Percentiles rank a stretch among this genome's conserved stretches.
Evolutionary conservation across 2,113 vertebrate species (phyloP).

Genomic region (Nymphicus hollandicus): DNA sequence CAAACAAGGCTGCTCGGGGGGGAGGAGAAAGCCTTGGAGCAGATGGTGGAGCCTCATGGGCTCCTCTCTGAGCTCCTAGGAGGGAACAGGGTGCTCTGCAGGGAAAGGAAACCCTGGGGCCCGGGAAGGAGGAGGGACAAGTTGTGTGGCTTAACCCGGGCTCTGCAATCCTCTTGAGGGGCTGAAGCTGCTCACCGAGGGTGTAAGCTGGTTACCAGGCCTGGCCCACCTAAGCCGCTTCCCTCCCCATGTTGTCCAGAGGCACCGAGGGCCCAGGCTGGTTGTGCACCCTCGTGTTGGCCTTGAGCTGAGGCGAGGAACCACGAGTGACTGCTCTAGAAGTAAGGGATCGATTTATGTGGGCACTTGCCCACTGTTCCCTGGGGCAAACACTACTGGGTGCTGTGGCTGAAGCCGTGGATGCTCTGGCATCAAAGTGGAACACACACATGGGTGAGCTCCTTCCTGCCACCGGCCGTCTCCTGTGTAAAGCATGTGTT

Average conservation of each 20-base stretch:
- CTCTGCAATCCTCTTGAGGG: not conserved
- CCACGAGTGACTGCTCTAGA: not conserved
- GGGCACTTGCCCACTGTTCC: accelerated
- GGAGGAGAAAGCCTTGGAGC: not conserved
- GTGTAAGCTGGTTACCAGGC: not conserved
- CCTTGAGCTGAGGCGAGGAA: not conserved
- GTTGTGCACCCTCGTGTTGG: accelerated
- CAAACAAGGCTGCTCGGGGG: not conserved
- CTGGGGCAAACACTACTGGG: accelerated
- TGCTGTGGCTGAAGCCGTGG: accelerated
- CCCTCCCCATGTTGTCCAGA: accelerated
- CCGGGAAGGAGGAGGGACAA: not conserved
- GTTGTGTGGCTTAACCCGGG: not conserved
- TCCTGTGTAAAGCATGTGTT: accelerated
- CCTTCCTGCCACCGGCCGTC: accelerated
- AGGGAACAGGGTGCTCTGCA: not conserved
- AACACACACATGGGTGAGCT: accelerated
- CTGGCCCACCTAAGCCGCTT: slow-evolving; percentile 13
- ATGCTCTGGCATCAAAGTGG: not conserved
- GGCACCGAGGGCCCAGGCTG: not conserved
- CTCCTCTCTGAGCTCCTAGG: not conserved
- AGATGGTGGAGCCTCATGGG: not conserved
- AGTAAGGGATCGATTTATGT: not conserved
- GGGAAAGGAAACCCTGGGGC: not conserved
- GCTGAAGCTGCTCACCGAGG: not conserved